Base-by-base conservation (phyloP, 2,888 invertebrate species). In the Mongoloraphidia duomilia region DNA sequence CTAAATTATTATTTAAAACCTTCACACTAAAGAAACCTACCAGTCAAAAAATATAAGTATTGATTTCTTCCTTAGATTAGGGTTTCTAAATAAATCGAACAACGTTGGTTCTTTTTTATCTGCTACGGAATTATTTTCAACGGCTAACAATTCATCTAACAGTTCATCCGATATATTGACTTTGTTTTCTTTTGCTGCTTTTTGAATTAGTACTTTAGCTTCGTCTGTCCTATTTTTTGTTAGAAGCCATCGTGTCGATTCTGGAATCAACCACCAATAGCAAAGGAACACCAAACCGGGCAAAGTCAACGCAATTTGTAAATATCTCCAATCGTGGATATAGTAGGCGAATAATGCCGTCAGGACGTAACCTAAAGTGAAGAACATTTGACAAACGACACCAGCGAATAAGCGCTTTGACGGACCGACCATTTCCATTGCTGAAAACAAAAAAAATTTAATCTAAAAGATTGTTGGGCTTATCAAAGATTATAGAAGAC, bases 191-290 rank as follows among this genome's bases (percentile, higher is more conserved):
- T 72, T 71, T 1, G 84, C 82, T 2, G 79, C 82, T 50, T 69
- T 73, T 54, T 76, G 70, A 37, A 85, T 73, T 17, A 78, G 67
- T 41, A 65, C 65, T 53, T 77, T 76, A 1, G 84, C 84, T 60
- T 78, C 77, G 34, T 74, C 69, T 12, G 72, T 68, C 34, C 76
- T 73, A 37, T 79, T 77, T 58, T 80, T 78, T 0, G 78, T 74
- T 46, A 84, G 60, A 51, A 84, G 64, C 84, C 84, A 85, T 44
- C 84, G 72, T 8, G 79, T 76, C 0, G 84, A 84, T 65, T 85
- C 84, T 1, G 84, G 84, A 58, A 85, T 76, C 51, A 84, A 75
- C 83, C 82, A 84, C 71, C 80, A 82, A 61, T 84, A 84, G 44
- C 72, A 67, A 56, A 84, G 68, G 60, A 84, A 83, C 8, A 77